Percentiles rank a stretch among this genome's conserved stretches.
Conservation (phyloP, 2,888 invertebrate genomes). For the Chrysodeixis includens region DNA sequence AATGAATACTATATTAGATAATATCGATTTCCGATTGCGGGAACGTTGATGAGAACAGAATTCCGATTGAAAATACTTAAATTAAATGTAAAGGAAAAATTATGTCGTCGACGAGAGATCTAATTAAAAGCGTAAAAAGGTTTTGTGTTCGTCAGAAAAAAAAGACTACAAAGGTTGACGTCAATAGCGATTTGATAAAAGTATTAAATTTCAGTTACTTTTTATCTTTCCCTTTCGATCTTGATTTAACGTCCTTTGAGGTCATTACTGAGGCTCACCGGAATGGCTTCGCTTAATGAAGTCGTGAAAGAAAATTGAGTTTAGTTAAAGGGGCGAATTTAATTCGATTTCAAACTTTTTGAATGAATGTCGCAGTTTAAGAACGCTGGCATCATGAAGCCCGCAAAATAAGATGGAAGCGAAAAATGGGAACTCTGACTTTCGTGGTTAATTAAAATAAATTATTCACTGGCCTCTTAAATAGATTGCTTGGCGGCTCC, state of each 20-base stretch:
- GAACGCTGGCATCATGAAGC: slow-evolving; percentile 76
- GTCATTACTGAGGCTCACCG: slow-evolving; percentile 87
- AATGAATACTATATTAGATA: slow-evolving; percentile 20
- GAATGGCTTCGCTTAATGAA: slow-evolving; percentile 87
- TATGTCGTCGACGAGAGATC: slow-evolving; percentile 57
- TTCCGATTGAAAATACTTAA: slow-evolving; percentile 51
- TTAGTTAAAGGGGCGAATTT: slow-evolving; percentile 88
- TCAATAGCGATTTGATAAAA: slow-evolving; percentile 81
- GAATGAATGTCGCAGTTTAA: slow-evolving; percentile 85
- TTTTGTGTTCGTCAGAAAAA: slow-evolving; percentile 63
- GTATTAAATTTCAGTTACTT: slow-evolving; percentile 85
- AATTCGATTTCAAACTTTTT: slow-evolving; percentile 88
- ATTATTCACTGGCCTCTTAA: slow-evolving; percentile 80
- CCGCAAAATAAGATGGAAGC: slow-evolving; percentile 79
- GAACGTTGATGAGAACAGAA: slow-evolving; percentile 42
- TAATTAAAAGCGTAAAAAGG: slow-evolving; percentile 66
- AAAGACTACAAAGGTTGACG: slow-evolving; percentile 74
- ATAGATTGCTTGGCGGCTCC: slow-evolving; percentile 76
- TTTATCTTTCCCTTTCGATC: slow-evolving; percentile 84
- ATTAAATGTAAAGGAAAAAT: slow-evolving; percentile 54
- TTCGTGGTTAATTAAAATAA: slow-evolving; percentile 85
- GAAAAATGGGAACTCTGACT: slow-evolving; percentile 81
- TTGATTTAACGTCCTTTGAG: slow-evolving; percentile 88
- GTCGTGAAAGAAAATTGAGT: slow-evolving; percentile 88
- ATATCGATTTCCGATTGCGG: slow-evolving; percentile 44